phyloP scores from a whole-genome alignment of 2,113 vertebrate species.

The Dolichallabes microphthalmus region DNA sequence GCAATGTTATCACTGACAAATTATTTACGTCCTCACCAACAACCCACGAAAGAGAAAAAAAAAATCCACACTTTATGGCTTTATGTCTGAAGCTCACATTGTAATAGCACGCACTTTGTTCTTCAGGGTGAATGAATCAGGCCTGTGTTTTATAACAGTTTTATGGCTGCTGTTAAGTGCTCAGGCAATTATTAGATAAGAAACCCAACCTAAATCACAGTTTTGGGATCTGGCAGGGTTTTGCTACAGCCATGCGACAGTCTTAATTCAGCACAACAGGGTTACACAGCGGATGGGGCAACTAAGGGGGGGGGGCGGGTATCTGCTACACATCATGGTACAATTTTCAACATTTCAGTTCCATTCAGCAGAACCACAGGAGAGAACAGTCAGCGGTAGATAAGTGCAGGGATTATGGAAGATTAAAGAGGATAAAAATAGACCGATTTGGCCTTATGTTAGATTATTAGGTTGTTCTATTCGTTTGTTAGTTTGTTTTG shows the following conservation, averaged over 20 bases:
- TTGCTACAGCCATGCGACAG: background rate
- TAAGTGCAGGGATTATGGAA: slow-evolving; percentile 33
- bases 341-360: slow-evolving; percentile 1
- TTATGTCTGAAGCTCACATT: background rate
- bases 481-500: background rate
- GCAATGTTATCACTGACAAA: slow-evolving; percentile 3
- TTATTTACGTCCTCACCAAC: background rate
- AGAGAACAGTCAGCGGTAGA: slow-evolving; percentile 5
- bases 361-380: slow-evolving; percentile 10
- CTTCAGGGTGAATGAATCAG: slow-evolving; percentile 8
- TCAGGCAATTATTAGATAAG: slow-evolving; percentile 44
- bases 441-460: background rate
- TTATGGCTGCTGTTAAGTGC: slow-evolving; percentile 40
- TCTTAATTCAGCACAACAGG: slow-evolving; percentile 44
- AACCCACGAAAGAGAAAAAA: background rate
- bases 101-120: background rate
- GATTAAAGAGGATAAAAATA: background rate
- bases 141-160: slow-evolving; percentile 20
- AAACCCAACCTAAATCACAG: slow-evolving; percentile 39
- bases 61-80: background rate
- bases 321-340: too few relatives aligned
- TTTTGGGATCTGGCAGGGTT: slow-evolving; percentile 33
- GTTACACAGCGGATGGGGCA: slow-evolving; percentile 31
- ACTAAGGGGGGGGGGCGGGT: slow-evolving; percentile 30
- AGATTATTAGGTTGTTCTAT: background rate